Conservation (phyloP, 2,888 invertebrate genomes). For the Choreutis nemorana region DNA sequence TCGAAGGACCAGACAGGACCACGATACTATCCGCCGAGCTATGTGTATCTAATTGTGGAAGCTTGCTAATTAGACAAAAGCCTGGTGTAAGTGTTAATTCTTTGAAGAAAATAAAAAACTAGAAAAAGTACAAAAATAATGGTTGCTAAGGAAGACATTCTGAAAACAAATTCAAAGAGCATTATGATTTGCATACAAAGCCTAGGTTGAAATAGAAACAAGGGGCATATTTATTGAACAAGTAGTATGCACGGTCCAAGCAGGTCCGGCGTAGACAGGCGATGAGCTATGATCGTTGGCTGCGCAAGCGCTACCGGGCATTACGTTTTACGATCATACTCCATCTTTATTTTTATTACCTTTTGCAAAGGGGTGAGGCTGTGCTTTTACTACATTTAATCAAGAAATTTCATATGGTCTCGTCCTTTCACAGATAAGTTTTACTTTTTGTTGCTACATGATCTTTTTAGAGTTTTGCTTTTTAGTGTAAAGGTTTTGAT, state of each 20-base stretch:
- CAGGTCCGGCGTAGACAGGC: conserved; percentile 12
- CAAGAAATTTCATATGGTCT: too few relatives aligned
- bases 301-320: conserved; percentile 21
- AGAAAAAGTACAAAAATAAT: conserved; percentile 3
- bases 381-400: too few relatives aligned
- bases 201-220: conserved; percentile 23
- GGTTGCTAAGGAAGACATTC: conserved; percentile 9
- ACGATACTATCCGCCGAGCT: conserved; percentile 21
- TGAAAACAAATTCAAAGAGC: conserved; percentile 20
- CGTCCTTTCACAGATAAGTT: too few relatives aligned
- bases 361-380: too few relatives aligned
- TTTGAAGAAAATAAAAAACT: not conserved
- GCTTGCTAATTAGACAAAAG: conserved; percentile 20
- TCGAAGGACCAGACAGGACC: conserved; percentile 15
- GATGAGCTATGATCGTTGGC: conserved; percentile 23
- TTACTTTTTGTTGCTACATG: too few relatives aligned
- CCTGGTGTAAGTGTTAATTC: too few relatives aligned
- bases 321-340: conserved; percentile 25
- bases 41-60: conserved; percentile 24
- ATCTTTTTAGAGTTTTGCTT: conserved; percentile 10
- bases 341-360: too few relatives aligned
- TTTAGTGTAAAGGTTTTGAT: not conserved
- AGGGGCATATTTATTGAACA: conserved; percentile 30
- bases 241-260: conserved; percentile 10
- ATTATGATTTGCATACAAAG: conserved; percentile 38